Evolutionary conservation across 1,140 invertebrate species (phyloP), one percentile per base, ranked within the genome.

Genomic region (Riptortus pedestris): DNA sequence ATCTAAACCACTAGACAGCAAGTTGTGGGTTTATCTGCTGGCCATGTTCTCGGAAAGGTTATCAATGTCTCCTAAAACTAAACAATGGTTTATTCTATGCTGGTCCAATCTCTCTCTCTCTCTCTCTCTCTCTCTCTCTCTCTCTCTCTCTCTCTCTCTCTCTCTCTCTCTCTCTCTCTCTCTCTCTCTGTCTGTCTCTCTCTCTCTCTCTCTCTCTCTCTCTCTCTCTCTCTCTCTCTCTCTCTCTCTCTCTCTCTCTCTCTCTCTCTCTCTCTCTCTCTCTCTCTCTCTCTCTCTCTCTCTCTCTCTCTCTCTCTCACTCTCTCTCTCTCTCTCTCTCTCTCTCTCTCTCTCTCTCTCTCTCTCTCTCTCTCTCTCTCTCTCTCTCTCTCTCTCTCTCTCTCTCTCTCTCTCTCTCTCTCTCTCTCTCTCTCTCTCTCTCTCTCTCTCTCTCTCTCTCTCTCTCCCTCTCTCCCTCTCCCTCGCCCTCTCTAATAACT

Each of bases 401-500:
- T 57, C 14, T 57, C 52, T 57, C 52, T 57, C 14, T 26, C 52
- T 24, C 52, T 24, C 14, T 57, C 52, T 57, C 24, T 26, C 24
- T 26, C 22, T 57, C 24, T 57, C 48, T 52, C 48, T 52, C 48
- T 52, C 48, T 52, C 48, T 52, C 48, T 52, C 48, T 52, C 48
- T 52, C 48, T 52, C 48, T 52, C 48, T 52, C 48, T 52, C 48
- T 52, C 48, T 52, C 48, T 57, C 52, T 57, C 24, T 57, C 52
- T 57, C 11, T 57, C 11, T 57, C 24, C 20, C 52, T 24, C 52
- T 57, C 52, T 24, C 52, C 26, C 52, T 57, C 48, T 52, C 48
- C 18, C 48, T 52, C 48, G 7, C 48, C 18, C 48, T 52, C 48
- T 52, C 48, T 52, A n/a, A n/a, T n/a, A n/a, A n/a, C 48, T 52